Evolutionary conservation across 2,888 invertebrate genomes (phyloP), one percentile per base, ranked within the genome.

Genomic region (Drosophila affinis): DNA sequence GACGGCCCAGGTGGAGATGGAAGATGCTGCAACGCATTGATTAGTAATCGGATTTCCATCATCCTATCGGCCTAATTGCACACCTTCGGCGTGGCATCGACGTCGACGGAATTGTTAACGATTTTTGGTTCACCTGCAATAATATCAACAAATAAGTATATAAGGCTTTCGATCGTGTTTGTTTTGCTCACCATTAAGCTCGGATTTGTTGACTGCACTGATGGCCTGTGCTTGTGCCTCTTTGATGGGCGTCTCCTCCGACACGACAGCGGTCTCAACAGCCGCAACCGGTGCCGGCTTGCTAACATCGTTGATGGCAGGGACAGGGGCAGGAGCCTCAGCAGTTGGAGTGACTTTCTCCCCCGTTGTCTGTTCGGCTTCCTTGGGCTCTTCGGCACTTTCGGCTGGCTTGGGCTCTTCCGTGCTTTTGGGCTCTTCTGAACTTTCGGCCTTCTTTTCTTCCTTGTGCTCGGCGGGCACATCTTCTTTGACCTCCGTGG

Each of bases 41-140:
- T 39, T 39, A 72, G 63, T 65, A 72, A 76, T 77, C 74, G 75
- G 68, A 60, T 72, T 73, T 70, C 68, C 68, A 64, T 79, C 49
- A 64, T 29, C 64, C 45, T 45, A 17, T 56, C 48, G 53, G 69
- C 61, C 78, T 83, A 91, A 81, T 91, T 91, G 86, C 91, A 91
- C 61, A 80, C 88, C 82, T 91, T 90, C 88, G 91, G 91, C 90
- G 91, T 90, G 79, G 87, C 89, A 64, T 81, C 77, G 56, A 76
- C 88, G 62, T 88, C 80, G 69, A 86, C 77, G 81, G 89, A 74
- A 81, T 89, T 76, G 88, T 87, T 78, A 21, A 89, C 90, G 68
- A 92, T 89, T 82, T 92, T 91, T 68, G 91, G 90, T 76, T 91
- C 92, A 81, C 91, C 92, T 92, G 58, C 7, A 17, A 72, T 67